A percentile compares a stretch with the other conserved stretches of the same genome.
Evolutionary conservation across 1,140 invertebrate species (phyloP).

Genomic region (Mizuhopecten yessoensis): DNA sequence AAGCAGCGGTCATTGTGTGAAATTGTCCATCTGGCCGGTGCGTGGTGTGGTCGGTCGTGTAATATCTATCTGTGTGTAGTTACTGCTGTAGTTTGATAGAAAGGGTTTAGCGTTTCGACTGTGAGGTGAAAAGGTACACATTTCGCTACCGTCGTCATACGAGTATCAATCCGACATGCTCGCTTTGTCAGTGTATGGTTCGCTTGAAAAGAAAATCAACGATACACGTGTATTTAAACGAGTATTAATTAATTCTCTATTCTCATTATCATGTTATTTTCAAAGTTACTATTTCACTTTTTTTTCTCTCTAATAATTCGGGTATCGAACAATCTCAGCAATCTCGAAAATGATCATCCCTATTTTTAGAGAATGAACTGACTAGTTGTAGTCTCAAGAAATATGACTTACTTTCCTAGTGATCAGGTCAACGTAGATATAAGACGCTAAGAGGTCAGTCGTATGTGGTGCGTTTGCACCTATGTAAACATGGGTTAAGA

Average conservation of each 20-base stretch:
- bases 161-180: no score
- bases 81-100: no score
- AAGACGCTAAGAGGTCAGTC: neutral
- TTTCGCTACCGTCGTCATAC: neutral
- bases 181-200: neutral
- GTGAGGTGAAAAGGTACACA: neutral
- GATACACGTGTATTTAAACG: no score
- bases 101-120: neutral
- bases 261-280: no score
- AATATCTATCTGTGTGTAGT: neutral
- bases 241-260: no score
- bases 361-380: neutral
- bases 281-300: no score
- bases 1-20: neutral
- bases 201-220: neutral
- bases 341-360: no score
- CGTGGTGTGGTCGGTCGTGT: neutral
- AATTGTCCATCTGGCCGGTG: neutral
- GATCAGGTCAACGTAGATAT: neutral
- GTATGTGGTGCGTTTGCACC: neutral
- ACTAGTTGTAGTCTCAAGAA: neutral
- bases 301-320: no score
- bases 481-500: neutral
- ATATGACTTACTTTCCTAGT: neutral
- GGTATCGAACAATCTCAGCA: no score